A percentile compares a stretch with the other conserved stretches of the same genome.
Evolutionary conservation across 2,888 invertebrate species (phyloP).

Genomic region (Melanostoma scalare): DNA sequence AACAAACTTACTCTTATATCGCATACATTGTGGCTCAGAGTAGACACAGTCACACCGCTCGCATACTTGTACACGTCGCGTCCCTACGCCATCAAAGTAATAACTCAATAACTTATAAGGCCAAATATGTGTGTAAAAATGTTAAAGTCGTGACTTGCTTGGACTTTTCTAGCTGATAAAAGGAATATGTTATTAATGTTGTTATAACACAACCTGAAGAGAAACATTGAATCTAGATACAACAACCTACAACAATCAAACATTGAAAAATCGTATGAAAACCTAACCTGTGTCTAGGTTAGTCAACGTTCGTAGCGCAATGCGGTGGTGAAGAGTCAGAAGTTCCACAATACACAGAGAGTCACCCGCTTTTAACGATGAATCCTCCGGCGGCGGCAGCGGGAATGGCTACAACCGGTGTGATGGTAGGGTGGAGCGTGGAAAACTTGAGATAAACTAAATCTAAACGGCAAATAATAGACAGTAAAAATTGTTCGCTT

Average conservation of each 20-base stretch:
- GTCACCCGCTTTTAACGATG: conserved; percentile 19
- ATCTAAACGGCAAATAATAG: conserved; percentile 54
- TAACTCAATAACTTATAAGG: conserved; percentile 72
- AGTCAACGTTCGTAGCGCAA: conserved; percentile 16
- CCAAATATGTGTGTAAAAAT: conserved; percentile 79
- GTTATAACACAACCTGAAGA: conserved; percentile 58
- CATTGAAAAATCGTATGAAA: conserved; percentile 19
- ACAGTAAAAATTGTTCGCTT: conserved; percentile 40
- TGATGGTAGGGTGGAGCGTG: not conserved
- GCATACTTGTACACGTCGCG: conserved; percentile 1
- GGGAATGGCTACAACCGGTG: not conserved
- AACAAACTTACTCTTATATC: conserved; percentile 21
- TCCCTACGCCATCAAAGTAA: conserved; percentile 64
- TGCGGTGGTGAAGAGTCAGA: conserved; percentile 12
- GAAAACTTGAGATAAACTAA: conserved; percentile 26
- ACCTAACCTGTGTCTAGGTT: conserved; percentile 34
- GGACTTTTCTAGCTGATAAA: conserved; percentile 64
- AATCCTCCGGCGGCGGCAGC: conserved; percentile 38
- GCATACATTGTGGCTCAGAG: conserved; percentile 3
- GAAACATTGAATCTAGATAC: conserved; percentile 53
- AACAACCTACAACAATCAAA: conserved; percentile 62
- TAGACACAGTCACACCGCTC: conserved; percentile 4
- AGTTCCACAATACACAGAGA: conserved; percentile 4
- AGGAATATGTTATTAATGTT: conserved; percentile 68
- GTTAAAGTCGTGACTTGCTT: conserved; percentile 81